phyloP scores from a whole-genome alignment of 1,140 invertebrate genomes.

The Drosophila repletoides region DNA sequence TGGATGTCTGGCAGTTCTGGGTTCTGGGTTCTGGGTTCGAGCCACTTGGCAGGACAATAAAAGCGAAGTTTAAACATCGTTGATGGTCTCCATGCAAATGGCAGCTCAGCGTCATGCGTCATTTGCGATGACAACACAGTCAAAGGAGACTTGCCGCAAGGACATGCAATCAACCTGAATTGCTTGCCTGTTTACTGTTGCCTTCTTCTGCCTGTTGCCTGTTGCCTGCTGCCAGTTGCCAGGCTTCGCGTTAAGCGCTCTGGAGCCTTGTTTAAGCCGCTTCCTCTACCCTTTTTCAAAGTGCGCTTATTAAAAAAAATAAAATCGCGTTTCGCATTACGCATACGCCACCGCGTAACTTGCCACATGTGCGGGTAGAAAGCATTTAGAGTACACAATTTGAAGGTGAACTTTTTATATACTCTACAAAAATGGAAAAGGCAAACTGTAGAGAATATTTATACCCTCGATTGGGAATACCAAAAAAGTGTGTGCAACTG shows the following conservation, averaged over 20 bases:
- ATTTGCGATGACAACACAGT: constrained; percentile 45
- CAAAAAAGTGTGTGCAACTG: no score
- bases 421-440: no score
- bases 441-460: no score
- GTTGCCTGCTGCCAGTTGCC: constrained; percentile 25
- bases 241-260: constrained; percentile 2
- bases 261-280: no score
- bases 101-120: constrained; percentile 62
- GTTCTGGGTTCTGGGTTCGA: neutral
- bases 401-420: no score
- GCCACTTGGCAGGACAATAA: constrained; percentile 38
- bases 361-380: neutral
- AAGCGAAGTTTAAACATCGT: constrained; percentile 47
- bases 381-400: no score
- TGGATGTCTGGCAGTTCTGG: neutral
- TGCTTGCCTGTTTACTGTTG: constrained; percentile 19
- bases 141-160: constrained; percentile 26
- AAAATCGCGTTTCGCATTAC: constrained; percentile 23
- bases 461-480: no score
- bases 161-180: constrained; percentile 31
- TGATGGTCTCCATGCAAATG: constrained; percentile 50
- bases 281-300: neutral
- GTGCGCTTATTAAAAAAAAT: constrained; percentile 18
- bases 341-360: constrained; percentile 36
- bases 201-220: no score